Evolutionary conservation across 2,888 invertebrate species (phyloP), one percentile per base, ranked within the genome.

Genomic region (Nebria salina): DNA sequence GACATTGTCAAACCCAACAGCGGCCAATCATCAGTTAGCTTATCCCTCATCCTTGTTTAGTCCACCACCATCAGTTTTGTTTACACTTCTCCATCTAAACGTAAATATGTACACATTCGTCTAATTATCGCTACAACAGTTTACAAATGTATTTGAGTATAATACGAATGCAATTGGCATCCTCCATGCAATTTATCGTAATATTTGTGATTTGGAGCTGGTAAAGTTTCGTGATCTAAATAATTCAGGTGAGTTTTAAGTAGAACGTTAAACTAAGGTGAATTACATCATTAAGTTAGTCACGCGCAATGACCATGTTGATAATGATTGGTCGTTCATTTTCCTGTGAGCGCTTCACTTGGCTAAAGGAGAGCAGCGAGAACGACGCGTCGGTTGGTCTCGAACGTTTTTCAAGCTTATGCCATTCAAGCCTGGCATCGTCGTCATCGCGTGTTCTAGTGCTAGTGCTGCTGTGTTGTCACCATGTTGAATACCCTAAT

Each of bases 241-340:
- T 54, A 11, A 70, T 34, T 70, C 70, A 70, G 70, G 70, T 70
- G 70, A 70, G 70, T 70, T 66, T 54, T 13, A 66, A 54, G 66
- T 66, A 26, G 43, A 73, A 72, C 78, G 65, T 78, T 78, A 78
- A 73, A 73, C 72, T 78, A 73, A 78, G 78, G 73, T 78, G 73
- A 78, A 78, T 78, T 78, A 78, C 72, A 34, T 78, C 78, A 42
- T 78, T 78, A 78, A 34, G 66, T 78, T 78, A 68, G 68, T 68
- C 70, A 70, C 70, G 77, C 26, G 73, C 77, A 78, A 78, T 78
- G 72, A 78, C 43, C 73, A 42, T 11, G 34, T 41, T 64, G 73
- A 73, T 74, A 78, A 78, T 78, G 72, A 78, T 26, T 42, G 65
- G 65, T 65, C 65, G 73, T 78, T 65, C 65, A 73, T 78, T 78